A percentile compares a stretch with the other conserved stretches of the same genome.
These are phyloP conservation scores for Megastigmus dorsalis DNA, from an alignment of 2,888 invertebrate genomes.

Conservation along the genomic window DNA sequence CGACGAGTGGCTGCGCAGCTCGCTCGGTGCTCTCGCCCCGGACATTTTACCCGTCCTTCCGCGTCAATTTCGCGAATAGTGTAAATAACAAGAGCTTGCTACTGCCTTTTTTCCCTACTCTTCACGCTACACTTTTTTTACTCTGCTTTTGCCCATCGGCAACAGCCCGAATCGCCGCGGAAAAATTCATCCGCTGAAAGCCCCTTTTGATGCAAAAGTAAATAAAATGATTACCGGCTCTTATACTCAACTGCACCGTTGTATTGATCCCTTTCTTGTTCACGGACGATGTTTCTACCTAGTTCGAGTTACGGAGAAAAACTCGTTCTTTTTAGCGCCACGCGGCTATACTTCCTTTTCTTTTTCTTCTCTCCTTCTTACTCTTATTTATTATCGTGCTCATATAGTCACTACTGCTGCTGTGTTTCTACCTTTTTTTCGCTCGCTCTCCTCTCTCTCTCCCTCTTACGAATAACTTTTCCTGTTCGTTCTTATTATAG, in stretches of 20 bases:
- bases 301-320: too few species aligned
- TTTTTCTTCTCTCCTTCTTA: too few species aligned
- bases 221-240: background rate
- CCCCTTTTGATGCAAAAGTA: background rate
- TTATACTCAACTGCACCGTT: background rate
- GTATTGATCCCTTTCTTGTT: background rate
- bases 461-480: slow-evolving; percentile 26
- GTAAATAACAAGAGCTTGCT: slow-evolving; percentile 22
- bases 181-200: background rate
- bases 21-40: background rate
- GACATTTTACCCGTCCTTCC: too few species aligned
- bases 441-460: too few species aligned
- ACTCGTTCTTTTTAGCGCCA: too few species aligned
- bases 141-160: background rate
- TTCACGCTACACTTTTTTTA: background rate
- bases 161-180: background rate
- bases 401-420: too few species aligned
- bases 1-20: background rate
- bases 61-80: slow-evolving; percentile 2
- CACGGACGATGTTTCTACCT: too few species aligned
- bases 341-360: background rate
- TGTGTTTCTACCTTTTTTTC: too few species aligned
- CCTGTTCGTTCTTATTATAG: slow-evolving; percentile 21
- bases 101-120: background rate
- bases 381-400: background rate